phyloP scores from a whole-genome alignment of 1,140 invertebrate genomes.

The Bombyx mandarina region DNA sequence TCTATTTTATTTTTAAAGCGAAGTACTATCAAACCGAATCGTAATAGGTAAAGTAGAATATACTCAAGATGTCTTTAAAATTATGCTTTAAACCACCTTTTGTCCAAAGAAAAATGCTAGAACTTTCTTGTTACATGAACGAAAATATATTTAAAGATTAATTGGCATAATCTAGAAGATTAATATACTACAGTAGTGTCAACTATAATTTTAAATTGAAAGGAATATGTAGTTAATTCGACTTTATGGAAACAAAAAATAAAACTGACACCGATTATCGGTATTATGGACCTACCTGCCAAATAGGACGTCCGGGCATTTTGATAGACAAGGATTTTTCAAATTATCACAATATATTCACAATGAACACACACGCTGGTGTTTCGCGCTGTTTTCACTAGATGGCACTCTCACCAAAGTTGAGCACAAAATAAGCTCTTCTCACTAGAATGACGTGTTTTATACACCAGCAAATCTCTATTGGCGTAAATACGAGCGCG shows the following conservation, averaged over 20 bases:
- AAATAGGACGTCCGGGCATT: conserved; percentile 71
- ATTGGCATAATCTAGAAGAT: too few relatives aligned
- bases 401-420: conserved; percentile 66
- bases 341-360: conserved; percentile 30
- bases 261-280: too few relatives aligned
- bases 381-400: conserved; percentile 47
- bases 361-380: conserved; percentile 30
- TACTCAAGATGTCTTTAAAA: not conserved
- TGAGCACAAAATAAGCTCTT: conserved; percentile 65
- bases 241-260: not conserved
- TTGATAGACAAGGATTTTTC: conserved; percentile 28
- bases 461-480: conserved; percentile 55
- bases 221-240: not conserved
- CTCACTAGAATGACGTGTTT: conserved; percentile 67
- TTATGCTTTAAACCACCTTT: not conserved
- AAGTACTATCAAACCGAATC: not conserved
- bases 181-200: not conserved
- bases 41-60: too few relatives aligned
- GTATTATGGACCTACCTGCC: conserved; percentile 52
- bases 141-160: too few relatives aligned
- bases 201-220: not conserved
- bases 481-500: conserved; percentile 55
- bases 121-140: too few relatives aligned
- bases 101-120: not conserved
- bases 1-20: not conserved